Evolutionary conservation across 2,888 invertebrate species (phyloP), one percentile per base, ranked within the genome.

Genomic region (Chrysolina oricalcia): DNA sequence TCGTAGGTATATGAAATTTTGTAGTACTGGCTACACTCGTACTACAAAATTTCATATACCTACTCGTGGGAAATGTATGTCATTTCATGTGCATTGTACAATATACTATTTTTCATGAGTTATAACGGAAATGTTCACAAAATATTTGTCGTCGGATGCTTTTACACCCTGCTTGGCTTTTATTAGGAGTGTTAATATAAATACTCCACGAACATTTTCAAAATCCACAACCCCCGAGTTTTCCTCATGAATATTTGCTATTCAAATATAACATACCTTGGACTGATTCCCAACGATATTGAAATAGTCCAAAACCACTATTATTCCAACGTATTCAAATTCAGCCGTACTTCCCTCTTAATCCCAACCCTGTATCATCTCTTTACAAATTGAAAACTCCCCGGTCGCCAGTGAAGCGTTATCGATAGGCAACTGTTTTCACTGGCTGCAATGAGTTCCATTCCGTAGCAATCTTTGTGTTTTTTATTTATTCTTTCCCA

Each of bases 401-500:
- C 76, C 76, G 56, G 74, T 56, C 56, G 59, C 67, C 74, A 70
- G 66, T 74, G 77, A 74, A 70, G 74, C 77, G 77, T 74, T 59
- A 74, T 70, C 56, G 77, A 77, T 77, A 77, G 70, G 77, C 74
- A 77, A 77, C 77, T 74, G 77, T 77, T 77, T 77, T 77, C 74
- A 69, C 76, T 76, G 70, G 68, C 73, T 76, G 70, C 76, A 73
- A 76, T 76, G 73, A 76, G 76, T 74, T 70, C 67, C 72, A 66
- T 74, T 71, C 74, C 71, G 69, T 70, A 70, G 74, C 77, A 74
- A 78, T 78, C 74, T 76, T 70, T 75, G 72, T 76, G 66, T 78
- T 80, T 80, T 78, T 78, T 80, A 78, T 78, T 78, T 80, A 76
- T 80, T 77, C 68, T 78, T 50, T 73, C 70, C 66, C 72, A 72